A percentile compares a stretch with the other conserved stretches of the same genome.
phyloP scores from a whole-genome alignment of 2,113 vertebrate species.

The Bothrops jararaca region DNA sequence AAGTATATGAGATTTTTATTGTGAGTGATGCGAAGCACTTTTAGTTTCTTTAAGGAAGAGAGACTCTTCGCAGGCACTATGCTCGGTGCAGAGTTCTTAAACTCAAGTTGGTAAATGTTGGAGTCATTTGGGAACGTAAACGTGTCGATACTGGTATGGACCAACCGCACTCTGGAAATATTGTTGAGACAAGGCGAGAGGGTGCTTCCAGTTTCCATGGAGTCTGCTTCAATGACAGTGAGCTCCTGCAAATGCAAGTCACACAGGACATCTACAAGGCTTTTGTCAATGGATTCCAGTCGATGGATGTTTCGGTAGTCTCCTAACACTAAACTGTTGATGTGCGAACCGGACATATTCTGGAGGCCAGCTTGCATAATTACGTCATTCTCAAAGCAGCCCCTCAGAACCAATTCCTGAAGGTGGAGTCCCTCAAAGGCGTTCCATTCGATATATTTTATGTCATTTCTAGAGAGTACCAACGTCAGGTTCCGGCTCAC shows the following conservation, averaged over 20 bases:
- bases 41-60: constrained; percentile 62
- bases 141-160: neutral
- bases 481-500: constrained; percentile 64
- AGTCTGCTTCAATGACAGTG: constrained; percentile 44
- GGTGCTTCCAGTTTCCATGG: neutral
- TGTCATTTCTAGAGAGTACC: constrained; percentile 71
- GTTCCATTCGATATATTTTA: constrained; percentile 66
- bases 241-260: constrained; percentile 65
- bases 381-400: constrained; percentile 58
- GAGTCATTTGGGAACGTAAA: constrained; percentile 15
- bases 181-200: constrained; percentile 66
- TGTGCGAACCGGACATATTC: constrained; percentile 66
- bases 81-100: constrained; percentile 21
- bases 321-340: constrained; percentile 65
- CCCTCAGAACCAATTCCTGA: constrained; percentile 62
- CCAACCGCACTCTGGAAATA: constrained; percentile 64
- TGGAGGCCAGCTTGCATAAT: constrained; percentile 59
- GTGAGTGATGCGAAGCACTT: constrained; percentile 58
- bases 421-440: constrained; percentile 67
- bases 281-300: neutral
- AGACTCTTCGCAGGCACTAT: constrained; percentile 18
- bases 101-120: constrained; percentile 60
- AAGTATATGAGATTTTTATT: constrained; percentile 30
- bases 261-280: constrained; percentile 66
- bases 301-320: constrained; percentile 37